Evolutionary conservation across 2,797 vertebrate species (phyloP), one percentile per base, ranked within the genome.

Genomic region (Sebastes alutus): DNA sequence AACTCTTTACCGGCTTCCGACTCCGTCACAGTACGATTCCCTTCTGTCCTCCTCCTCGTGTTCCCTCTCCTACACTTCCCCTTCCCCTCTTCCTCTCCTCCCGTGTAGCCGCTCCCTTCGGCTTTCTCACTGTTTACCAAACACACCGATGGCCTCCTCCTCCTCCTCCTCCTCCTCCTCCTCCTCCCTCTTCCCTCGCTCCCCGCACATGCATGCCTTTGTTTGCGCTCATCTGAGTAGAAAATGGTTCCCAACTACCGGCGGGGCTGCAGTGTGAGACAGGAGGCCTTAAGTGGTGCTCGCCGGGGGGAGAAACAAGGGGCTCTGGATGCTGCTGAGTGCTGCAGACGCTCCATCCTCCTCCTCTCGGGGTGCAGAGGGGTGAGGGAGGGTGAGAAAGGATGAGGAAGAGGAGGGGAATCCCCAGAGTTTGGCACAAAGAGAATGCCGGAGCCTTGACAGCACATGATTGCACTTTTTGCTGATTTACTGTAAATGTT

Each of bases 51-150:
- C 71, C 70, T 60, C 75, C 80, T 90, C 66, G 8, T 11, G 32
- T 80, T 84, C 78, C 81, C 70, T 74, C 69, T 80, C 70, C 71
- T 80, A 60, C 59, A 69, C 81, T 85, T 88, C 90, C 86, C 42
- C 81, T 87, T 78, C 85, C 78, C 49, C 70, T 87, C 80, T 84
- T 84, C 77, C 66, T 82, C 77, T 83, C 79, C 79, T 86, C 86
- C 76, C 3, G 25, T 82, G 68, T 75, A 78, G 78, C 84, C 60
- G 61, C 86, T 87, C 74, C 78, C 79, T 70, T 86, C 42, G 65
- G 89, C 91, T 93, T 86, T 86, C 90, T 78, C 30, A 58, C 78
- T 95, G 92, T 95, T 95, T 95, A 95, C 93, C 89, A 95, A 96
- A 96, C 91, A 95, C 83, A 82, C 82, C 81, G 59, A 75, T 42